phyloP scores from a whole-genome alignment of 2,888 invertebrate species.

The Cheilosia pagana region DNA sequence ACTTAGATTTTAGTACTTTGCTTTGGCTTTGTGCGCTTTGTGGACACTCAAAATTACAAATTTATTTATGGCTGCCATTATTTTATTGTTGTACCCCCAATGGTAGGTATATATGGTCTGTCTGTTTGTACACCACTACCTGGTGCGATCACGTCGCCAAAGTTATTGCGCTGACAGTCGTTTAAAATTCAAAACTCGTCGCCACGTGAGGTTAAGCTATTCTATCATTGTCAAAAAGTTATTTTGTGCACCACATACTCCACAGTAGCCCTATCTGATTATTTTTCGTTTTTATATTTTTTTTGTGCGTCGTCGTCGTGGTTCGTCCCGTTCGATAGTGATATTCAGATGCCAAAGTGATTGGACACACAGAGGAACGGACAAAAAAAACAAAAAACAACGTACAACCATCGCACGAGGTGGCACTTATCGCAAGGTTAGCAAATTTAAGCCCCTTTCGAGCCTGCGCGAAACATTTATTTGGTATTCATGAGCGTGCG shows the following conservation, averaged over 20 bases:
- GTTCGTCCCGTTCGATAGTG: slow-evolving; percentile 69
- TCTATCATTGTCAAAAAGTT: slow-evolving; percentile 76
- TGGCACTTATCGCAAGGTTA: slow-evolving; percentile 75
- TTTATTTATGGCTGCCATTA: slow-evolving; percentile 75
- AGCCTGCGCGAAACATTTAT: slow-evolving; percentile 8
- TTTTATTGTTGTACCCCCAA: slow-evolving; percentile 69
- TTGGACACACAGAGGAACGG: slow-evolving; percentile 44
- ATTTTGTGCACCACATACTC: slow-evolving; percentile 74
- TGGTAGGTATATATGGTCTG: slow-evolving; percentile 23
- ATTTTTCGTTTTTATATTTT: slow-evolving; percentile 30
- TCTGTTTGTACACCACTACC: slow-evolving; percentile 26
- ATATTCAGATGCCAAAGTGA: slow-evolving; percentile 73
- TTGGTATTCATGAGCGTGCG: slow-evolving; percentile 21
- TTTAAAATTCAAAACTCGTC: slow-evolving; percentile 70
- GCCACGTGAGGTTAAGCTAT: slow-evolving; percentile 74
- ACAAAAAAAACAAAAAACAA: slow-evolving; percentile 12
- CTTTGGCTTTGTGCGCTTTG: slow-evolving; percentile 61
- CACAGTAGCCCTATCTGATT: slow-evolving; percentile 74
- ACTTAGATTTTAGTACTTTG: slow-evolving; percentile 70
- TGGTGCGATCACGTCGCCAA: slow-evolving; percentile 71
- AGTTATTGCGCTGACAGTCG: slow-evolving; percentile 71
- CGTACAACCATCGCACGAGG: slow-evolving; percentile 60
- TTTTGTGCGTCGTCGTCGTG: slow-evolving; percentile 30
- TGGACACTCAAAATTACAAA: slow-evolving; percentile 74
- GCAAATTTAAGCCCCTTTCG: slow-evolving; percentile 59